Conservation (phyloP, 2,113 vertebrate genomes). For the Mustela nigripes region DNA sequence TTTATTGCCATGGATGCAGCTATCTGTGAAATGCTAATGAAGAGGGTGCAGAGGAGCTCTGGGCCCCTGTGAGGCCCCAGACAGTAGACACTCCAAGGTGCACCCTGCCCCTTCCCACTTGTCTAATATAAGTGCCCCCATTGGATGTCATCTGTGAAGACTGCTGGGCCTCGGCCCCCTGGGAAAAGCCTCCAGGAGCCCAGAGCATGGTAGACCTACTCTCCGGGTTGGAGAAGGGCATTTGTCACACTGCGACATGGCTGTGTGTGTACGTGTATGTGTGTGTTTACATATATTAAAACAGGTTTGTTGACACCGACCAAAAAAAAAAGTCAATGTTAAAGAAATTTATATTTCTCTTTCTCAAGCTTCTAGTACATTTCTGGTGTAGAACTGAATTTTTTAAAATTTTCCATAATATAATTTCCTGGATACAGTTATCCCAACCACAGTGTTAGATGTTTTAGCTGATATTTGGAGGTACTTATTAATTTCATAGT, state of each 20-base stretch:
- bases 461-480: background rate
- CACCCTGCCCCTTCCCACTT: background rate
- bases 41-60: conserved; percentile 89
- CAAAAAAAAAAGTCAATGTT: background rate
- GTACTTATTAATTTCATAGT: background rate
- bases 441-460: background rate
- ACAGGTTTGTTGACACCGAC: background rate
- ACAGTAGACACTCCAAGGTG: background rate
- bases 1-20: background rate
- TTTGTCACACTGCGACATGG: conserved; percentile 44
- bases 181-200: background rate
- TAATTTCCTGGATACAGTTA: conserved; percentile 21
- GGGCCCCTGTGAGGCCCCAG: conserved; percentile 71
- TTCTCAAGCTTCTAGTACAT: background rate
- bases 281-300: conserved; percentile 68
- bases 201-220: background rate
- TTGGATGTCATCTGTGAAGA: conserved; percentile 34
- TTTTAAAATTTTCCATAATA: background rate
- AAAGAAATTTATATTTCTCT: conserved; percentile 36
- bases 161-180: background rate
- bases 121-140: conserved; percentile 21
- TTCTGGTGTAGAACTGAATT: conserved; percentile 11
- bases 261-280: background rate
- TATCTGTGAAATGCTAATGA: conserved; percentile 87
- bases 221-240: background rate